phyloP scores from a whole-genome alignment of 1,140 invertebrate species.

The Papilio glaucus region DNA sequence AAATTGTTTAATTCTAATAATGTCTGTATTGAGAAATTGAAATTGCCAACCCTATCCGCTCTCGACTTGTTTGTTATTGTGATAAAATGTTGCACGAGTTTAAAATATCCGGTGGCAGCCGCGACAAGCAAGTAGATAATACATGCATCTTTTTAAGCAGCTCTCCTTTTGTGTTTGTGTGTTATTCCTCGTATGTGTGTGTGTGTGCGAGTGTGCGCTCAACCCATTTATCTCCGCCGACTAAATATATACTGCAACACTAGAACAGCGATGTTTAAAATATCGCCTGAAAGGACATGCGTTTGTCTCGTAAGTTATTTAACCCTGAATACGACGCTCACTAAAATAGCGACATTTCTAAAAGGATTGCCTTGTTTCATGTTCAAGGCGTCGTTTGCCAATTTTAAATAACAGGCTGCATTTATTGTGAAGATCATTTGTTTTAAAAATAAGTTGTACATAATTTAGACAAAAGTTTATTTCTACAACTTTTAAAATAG shows the following conservation, averaged over 20 bases:
- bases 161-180: slow-evolving; percentile 6
- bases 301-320: slow-evolving; percentile 56
- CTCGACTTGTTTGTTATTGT: slow-evolving; percentile 34
- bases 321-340: slow-evolving; percentile 54
- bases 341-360: slow-evolving; percentile 53
- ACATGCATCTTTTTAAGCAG: slow-evolving; percentile 27
- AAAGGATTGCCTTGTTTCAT: slow-evolving; percentile 37
- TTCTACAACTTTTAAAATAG: too few species aligned
- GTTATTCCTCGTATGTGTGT: background rate
- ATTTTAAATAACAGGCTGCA: slow-evolving; percentile 14
- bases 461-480: background rate
- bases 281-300: slow-evolving; percentile 49
- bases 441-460: background rate
- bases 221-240: slow-evolving; percentile 48
- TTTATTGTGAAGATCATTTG: background rate
- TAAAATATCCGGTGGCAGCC: slow-evolving; percentile 47
- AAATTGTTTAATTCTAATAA: background rate
- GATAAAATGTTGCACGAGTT: slow-evolving; percentile 40
- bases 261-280: slow-evolving; percentile 37
- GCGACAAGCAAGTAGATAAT: slow-evolving; percentile 38
- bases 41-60: slow-evolving; percentile 12
- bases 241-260: slow-evolving; percentile 38
- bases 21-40: background rate
- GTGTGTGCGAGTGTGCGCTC: slow-evolving; percentile 8
- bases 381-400: background rate